Conservation (phyloP, 2,113 vertebrate species). For the Sardina pilchardus region DNA sequence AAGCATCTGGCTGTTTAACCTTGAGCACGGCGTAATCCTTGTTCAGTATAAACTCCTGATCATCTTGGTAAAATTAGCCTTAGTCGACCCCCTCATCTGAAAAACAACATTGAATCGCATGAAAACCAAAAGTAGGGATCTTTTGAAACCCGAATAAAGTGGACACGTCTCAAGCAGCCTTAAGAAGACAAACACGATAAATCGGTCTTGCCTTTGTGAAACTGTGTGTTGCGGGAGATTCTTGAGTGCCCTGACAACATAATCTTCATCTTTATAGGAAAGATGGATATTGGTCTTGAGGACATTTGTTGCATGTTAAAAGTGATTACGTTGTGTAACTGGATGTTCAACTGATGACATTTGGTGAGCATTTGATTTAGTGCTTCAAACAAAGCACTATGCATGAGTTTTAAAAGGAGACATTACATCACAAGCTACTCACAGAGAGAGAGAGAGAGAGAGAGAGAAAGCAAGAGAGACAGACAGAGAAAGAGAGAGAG, state of each 20-base stretch:
- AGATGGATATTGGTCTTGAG: not conserved
- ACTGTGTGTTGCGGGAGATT: not conserved
- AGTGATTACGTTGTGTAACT: not conserved
- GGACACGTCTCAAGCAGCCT: not conserved
- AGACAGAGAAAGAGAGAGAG: not conserved
- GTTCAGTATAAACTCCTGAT: slow-evolving; percentile 16
- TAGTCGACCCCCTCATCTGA: not conserved
- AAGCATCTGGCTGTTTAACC: slow-evolving; percentile 49
- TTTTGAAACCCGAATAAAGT: not conserved
- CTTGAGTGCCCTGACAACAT: not conserved
- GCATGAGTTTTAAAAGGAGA: not conserved
- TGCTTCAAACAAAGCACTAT: not conserved
- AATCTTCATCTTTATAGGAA: not conserved
- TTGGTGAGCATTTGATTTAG: not conserved
- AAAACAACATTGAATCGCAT: not conserved
- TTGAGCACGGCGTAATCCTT: slow-evolving; percentile 25
- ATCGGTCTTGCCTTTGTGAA: not conserved
- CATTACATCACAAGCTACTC: not conserved
- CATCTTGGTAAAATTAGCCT: slow-evolving; percentile 20
- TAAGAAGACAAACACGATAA: not conserved
- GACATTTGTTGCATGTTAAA: not conserved
- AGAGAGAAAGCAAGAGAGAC: not conserved
- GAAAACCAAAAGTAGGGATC: not conserved
- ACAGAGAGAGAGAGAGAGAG: not conserved
- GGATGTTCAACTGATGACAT: not conserved